Base-by-base conservation (phyloP, 2,113 vertebrate genomes). In the Anarhynchus alexandrinus region DNA sequence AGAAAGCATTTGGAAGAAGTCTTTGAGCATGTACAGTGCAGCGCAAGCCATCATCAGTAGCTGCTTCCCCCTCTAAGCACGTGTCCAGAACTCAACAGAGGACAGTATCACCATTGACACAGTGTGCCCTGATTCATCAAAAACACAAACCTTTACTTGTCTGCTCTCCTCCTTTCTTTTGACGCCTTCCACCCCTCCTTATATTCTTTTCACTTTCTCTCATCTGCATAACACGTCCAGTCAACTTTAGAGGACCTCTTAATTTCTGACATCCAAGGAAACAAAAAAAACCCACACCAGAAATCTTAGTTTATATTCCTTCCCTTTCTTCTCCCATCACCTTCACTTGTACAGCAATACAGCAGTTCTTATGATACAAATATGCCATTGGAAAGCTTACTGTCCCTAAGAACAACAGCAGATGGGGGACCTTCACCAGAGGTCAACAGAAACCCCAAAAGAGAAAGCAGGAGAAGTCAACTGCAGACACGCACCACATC, bases 151-250 rank as follows among this genome's bases (percentile, higher is more conserved):
- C 15, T 22, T 14, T 14, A 9, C 18, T 57, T 32, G 8, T 7
- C 82, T 32, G 21, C 20, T 73, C 29, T 30, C 10, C 49, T 49
- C 32, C 25, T 52, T 27, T 79, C 32, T 84, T 92, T 59, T 9
- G 10, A 29, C 2, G 2, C 7, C 17, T 89, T 62, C 34, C 45
- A 80, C 14, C 16, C 30, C 13, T 30, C 11, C 25, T 45, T 15
- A 11, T 1, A 10, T 19, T 36, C 16, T 69, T 70, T 62, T 47
- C 17, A 30, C 18, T 78, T 77, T 61, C 58, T 72, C 17, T 47
- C 5, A 11, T 42, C 29, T 47, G 9, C 7, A 12, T 40, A 62
- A 71, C 14, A 7, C 0, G 0, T 6, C 23, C n/a, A 66, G 12
- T 11, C 34, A 80, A 15, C 17, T 83, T 86, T 12, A 70, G 22